Percentiles rank a stretch among this genome's conserved stretches.
phyloP scores from a whole-genome alignment of 2,113 vertebrate species.

The Drymodes brunneopygia region DNA sequence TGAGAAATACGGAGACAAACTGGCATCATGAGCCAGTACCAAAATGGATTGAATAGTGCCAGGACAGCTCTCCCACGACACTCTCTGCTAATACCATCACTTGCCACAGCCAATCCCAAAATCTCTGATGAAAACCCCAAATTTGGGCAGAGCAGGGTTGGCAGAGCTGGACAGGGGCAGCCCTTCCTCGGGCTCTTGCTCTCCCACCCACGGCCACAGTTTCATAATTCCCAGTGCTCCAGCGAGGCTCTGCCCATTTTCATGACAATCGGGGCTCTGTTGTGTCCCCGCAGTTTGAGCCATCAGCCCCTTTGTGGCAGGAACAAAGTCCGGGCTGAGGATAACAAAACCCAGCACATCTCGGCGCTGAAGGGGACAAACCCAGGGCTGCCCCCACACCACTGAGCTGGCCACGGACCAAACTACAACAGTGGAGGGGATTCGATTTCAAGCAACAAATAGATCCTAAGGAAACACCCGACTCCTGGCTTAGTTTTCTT shows the following conservation, averaged over 20 bases:
- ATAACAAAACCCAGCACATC: constrained; percentile 21
- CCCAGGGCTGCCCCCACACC: neutral
- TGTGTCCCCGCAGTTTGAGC: constrained; percentile 24
- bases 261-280: constrained; percentile 56
- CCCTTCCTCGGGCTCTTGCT: neutral
- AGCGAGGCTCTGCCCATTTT: constrained; percentile 26
- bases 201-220: neutral
- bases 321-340: constrained; percentile 25
- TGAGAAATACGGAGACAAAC: fast-evolving
- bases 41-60: neutral
- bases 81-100: neutral
- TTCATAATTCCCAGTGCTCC: neutral
- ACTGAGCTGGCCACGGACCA: neutral
- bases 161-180: neutral
- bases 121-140: neutral
- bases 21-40: fast-evolving
- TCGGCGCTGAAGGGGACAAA: neutral
- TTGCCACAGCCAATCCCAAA: neutral
- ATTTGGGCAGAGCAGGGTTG: neutral
- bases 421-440: no score
- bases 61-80: neutral
- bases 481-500: neutral
- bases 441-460: neutral
- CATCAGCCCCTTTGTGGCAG: constrained; percentile 45
- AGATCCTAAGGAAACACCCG: neutral